phyloP scores from a whole-genome alignment of 2,888 invertebrate species.

The Ethmia dodecea region DNA sequence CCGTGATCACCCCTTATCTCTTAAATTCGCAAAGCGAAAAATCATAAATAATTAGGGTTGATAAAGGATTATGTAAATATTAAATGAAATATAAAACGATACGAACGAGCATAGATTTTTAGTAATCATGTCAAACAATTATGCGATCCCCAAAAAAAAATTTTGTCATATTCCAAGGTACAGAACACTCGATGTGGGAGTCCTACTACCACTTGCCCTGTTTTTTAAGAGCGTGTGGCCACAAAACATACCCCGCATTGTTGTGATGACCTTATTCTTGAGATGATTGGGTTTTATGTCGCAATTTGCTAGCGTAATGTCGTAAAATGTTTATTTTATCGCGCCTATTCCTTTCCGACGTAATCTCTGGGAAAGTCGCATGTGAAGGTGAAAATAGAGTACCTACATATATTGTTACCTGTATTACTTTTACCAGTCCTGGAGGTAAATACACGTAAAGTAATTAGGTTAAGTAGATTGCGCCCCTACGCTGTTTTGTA shows the following conservation, averaged over 20 bases:
- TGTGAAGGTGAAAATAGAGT: constrained; percentile 26
- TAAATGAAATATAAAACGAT: too few relatives aligned
- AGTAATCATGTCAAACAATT: too few relatives aligned
- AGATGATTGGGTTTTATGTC: constrained; percentile 67
- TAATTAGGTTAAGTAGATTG: too few relatives aligned
- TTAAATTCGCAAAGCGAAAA: too few relatives aligned
- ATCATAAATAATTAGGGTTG: too few relatives aligned
- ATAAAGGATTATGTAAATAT: too few relatives aligned
- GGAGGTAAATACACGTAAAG: constrained; percentile 1
- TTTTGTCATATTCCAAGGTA: too few relatives aligned
- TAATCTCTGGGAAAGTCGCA: constrained; percentile 46
- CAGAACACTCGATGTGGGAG: not conserved
- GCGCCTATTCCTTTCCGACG: constrained; percentile 49
- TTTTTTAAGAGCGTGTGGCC: too few relatives aligned
- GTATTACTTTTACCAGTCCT: constrained; percentile 6
- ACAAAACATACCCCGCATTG: not conserved
- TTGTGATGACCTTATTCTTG: constrained; percentile 43
- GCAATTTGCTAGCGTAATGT: constrained; percentile 57
- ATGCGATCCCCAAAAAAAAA: too few relatives aligned
- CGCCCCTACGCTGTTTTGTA: too few relatives aligned
- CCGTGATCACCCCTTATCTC: too few relatives aligned
- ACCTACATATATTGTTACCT: constrained; percentile 17
- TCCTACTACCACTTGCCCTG: not conserved
- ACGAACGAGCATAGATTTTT: too few relatives aligned
- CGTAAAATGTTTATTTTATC: constrained; percentile 65